Conservation (phyloP, 2,888 invertebrate species). For the Erebia epiphron region DNA sequence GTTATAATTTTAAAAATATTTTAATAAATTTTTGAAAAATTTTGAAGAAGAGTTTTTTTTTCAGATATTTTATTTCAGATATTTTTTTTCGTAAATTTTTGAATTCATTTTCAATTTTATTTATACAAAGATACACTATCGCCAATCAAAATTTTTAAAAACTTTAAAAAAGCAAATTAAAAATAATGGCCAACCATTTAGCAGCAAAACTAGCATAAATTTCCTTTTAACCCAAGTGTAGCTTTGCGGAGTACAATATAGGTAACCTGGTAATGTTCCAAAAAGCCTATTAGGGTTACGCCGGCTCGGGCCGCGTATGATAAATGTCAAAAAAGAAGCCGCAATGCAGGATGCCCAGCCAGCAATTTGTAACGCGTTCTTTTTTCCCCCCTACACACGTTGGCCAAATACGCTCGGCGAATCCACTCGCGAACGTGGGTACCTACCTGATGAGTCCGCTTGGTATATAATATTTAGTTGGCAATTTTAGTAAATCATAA, state of each 20-base stretch:
- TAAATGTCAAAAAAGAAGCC: slow-evolving; percentile 74
- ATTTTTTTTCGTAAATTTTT: no score
- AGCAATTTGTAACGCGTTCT: slow-evolving; percentile 43
- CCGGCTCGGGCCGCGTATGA: slow-evolving; percentile 60
- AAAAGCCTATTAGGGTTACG: slow-evolving; percentile 69
- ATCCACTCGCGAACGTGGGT: no score
- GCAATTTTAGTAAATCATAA: no score
- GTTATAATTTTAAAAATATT: no score
- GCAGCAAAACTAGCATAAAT: slow-evolving; percentile 27
- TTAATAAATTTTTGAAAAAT: no score
- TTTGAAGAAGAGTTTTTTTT: no score
- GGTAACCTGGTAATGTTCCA: slow-evolving; percentile 74
- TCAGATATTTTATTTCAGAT: no score
- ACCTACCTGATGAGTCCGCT: no score
- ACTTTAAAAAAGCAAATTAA: neutral
- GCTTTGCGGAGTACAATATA: slow-evolving; percentile 37
- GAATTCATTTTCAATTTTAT: no score
- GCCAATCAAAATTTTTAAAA: neutral
- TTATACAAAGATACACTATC: neutral
- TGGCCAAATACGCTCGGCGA: no score
- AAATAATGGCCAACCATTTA: slow-evolving; percentile 29
- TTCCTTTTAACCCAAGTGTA: slow-evolving; percentile 36
- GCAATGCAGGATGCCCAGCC: slow-evolving; percentile 73
- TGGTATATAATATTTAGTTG: no score
- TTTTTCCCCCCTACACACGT: neutral